These are phyloP conservation scores for Xiphydria camelus DNA, from an alignment of 2,888 invertebrate genomes.

Conservation along the genomic window DNA sequence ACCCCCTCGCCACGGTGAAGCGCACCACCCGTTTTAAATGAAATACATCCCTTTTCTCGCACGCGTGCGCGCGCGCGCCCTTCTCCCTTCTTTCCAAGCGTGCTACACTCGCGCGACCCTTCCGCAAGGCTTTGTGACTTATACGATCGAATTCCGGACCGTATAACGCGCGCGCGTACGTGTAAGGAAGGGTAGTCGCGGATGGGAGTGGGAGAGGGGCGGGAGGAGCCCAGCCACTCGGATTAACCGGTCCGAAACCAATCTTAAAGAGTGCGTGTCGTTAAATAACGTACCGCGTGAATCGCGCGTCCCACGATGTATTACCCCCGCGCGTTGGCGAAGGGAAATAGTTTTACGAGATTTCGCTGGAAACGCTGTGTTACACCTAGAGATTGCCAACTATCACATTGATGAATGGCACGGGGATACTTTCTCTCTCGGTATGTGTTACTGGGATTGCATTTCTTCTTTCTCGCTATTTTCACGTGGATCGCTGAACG, in stretches of 20 bases:
- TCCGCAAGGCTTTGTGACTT: constrained; percentile 5
- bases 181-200: constrained; percentile 8
- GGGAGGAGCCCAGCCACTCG: neutral
- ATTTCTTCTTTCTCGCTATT: no score
- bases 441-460: no score
- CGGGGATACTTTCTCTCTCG: no score
- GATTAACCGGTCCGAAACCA: constrained; percentile 4
- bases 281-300: constrained; percentile 5
- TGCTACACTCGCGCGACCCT: neutral
- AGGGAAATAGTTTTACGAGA: constrained; percentile 10
- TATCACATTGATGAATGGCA: constrained; percentile 4
- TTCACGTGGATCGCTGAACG: no score
- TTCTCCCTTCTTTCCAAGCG: no score
- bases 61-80: neutral
- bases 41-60: neutral
- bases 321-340: constrained; percentile 1
- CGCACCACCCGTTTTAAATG: constrained; percentile 6
- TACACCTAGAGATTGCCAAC: constrained; percentile 8
- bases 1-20: no score
- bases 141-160: constrained; percentile 15
- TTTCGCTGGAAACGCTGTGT: constrained; percentile 12
- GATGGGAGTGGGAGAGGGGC: constrained; percentile 3
- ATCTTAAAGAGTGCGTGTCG: constrained; percentile 16
- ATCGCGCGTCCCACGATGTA: neutral
- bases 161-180: constrained; percentile 14